These are phyloP conservation scores for Oasisia sp. DNA, from an alignment of 2,888 invertebrate genomes.

Conservation along the genomic window DNA sequence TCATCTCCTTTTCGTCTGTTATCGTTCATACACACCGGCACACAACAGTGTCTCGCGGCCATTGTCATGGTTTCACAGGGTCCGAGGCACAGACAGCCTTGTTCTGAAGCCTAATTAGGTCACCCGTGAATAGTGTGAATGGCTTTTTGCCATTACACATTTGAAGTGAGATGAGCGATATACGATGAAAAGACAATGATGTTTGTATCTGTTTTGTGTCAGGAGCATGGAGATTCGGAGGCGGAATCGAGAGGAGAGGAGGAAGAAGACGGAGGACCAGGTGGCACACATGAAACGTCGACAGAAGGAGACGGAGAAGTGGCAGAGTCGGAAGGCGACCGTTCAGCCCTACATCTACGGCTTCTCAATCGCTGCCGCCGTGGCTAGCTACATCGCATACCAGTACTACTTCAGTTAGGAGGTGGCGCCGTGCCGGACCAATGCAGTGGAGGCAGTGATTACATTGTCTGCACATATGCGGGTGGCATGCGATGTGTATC, in stretches of 20 bases:
- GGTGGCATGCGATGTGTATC: not conserved
- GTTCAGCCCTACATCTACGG: slow-evolving; percentile 30
- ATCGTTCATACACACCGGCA: no score
- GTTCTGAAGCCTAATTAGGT: no score
- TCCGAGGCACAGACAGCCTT: no score
- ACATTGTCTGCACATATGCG: not conserved
- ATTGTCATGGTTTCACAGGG: no score
- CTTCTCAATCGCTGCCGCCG: slow-evolving; percentile 29
- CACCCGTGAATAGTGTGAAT: no score
- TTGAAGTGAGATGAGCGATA: no score
- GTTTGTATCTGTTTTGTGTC: slow-evolving; percentile 13
- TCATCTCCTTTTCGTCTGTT: no score
- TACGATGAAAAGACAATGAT: not conserved
- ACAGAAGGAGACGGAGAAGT: slow-evolving; percentile 55
- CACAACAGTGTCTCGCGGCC: no score
- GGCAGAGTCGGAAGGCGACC: slow-evolving; percentile 39
- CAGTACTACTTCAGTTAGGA: slow-evolving; percentile 22
- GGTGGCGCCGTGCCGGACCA: not conserved
- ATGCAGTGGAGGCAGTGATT: not conserved
- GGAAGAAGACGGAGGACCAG: slow-evolving; percentile 54
- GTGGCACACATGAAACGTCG: slow-evolving; percentile 57
- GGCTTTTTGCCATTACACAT: no score
- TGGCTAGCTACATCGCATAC: slow-evolving; percentile 24
- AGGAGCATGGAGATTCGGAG: slow-evolving; percentile 45
- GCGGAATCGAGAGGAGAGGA: slow-evolving; percentile 55